A percentile compares a stretch with the other conserved stretches of the same genome.
phyloP scores from a whole-genome alignment of 2,113 vertebrate genomes.

The Meles meles region DNA sequence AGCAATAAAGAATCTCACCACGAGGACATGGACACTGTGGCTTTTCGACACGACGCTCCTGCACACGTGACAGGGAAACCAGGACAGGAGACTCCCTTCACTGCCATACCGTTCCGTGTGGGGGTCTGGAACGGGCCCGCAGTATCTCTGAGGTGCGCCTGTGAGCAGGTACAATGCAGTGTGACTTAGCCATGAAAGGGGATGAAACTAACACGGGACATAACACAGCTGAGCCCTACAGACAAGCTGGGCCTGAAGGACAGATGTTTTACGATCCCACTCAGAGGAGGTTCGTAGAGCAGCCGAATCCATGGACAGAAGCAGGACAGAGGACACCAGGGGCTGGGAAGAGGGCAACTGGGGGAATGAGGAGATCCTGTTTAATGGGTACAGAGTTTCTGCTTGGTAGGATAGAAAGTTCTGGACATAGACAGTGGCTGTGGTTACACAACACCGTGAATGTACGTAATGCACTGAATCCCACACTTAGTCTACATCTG shows the following conservation, averaged over 20 bases:
- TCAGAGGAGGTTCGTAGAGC: accelerated
- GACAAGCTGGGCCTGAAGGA: not conserved
- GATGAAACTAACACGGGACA: not conserved
- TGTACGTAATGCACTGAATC: not conserved
- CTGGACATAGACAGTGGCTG: not conserved
- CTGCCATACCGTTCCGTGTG: not conserved
- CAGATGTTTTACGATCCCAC: not conserved
- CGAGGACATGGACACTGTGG: not conserved
- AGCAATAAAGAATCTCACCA: not conserved
- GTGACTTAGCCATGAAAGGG: accelerated
- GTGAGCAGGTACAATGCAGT: accelerated
- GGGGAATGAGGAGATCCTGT: not conserved
- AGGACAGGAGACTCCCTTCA: not conserved
- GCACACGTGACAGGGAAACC: not conserved
- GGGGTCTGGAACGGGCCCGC: not conserved
- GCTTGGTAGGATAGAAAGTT: not conserved
- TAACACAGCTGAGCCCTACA: not conserved
- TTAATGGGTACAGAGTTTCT: not conserved
- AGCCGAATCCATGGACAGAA: not conserved
- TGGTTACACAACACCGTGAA: not conserved
- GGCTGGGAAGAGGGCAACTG: not conserved
- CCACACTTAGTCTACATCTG: not conserved
- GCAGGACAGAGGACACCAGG: not conserved
- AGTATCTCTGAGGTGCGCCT: not conserved
- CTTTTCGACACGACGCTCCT: not conserved